A percentile compares a stretch with the other conserved stretches of the same genome.
These are phyloP conservation scores for Habrosyne pyritoides DNA, from an alignment of 2,888 invertebrate species.

Conservation along the genomic window DNA sequence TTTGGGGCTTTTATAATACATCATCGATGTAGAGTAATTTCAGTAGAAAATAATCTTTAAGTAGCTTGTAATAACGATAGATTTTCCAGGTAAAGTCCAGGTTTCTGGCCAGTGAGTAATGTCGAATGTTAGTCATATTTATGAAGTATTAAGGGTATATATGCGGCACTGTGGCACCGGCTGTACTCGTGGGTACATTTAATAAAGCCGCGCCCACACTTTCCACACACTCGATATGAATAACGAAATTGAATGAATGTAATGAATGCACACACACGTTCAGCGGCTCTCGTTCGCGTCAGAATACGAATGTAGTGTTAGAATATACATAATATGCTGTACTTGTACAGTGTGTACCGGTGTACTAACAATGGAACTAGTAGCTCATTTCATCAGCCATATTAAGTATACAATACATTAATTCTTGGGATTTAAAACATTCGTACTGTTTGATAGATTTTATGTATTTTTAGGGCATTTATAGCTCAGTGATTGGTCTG, in stretches of 20 bases:
- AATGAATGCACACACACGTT: slow-evolving; percentile 37
- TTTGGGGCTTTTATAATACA: too few species aligned
- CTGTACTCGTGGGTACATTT: not conserved
- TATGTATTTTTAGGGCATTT: too few species aligned
- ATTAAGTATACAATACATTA: too few species aligned
- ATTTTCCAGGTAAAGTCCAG: not conserved
- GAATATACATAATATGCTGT: slow-evolving; percentile 14
- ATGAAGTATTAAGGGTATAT: not conserved
- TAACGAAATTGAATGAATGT: slow-evolving; percentile 39
- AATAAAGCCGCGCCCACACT: slow-evolving; percentile 21
- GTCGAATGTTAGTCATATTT: not conserved
- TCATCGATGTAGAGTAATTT: too few species aligned
- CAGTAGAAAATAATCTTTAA: too few species aligned
- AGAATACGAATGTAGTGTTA: slow-evolving; percentile 28
- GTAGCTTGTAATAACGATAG: not conserved
- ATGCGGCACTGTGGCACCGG: not conserved
- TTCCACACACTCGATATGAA: slow-evolving; percentile 40
- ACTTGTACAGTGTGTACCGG: not conserved
- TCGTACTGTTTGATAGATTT: too few species aligned
- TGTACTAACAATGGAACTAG: too few species aligned
- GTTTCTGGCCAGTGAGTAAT: not conserved
- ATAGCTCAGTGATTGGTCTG: too few species aligned
- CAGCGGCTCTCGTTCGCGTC: slow-evolving; percentile 12
- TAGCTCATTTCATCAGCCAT: too few species aligned
- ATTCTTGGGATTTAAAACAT: too few species aligned